Conservation (phyloP, 2,888 invertebrate species). For the Sinopyrophorus schimmeli region DNA sequence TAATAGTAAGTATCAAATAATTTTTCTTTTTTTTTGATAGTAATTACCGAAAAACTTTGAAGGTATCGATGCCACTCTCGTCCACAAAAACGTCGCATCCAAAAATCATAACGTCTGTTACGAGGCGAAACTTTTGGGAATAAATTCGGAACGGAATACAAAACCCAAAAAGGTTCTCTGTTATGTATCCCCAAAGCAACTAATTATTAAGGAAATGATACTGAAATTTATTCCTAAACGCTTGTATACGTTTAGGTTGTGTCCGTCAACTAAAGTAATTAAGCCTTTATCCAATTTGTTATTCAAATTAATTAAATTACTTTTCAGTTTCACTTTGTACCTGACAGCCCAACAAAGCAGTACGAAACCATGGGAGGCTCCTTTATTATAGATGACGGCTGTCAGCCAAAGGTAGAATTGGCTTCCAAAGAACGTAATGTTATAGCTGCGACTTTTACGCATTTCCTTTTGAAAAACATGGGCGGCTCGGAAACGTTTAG, state of each 20-base stretch:
- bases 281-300: background rate
- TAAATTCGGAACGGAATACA: conserved; percentile 61
- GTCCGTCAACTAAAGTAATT: conserved; percentile 88
- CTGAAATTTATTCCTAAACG: conserved; percentile 92
- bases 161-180: conserved; percentile 88
- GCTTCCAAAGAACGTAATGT: conserved; percentile 85
- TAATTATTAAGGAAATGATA: conserved; percentile 91
- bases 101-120: conserved; percentile 86
- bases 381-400: conserved; percentile 88
- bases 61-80: conserved; percentile 80
- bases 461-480: conserved; percentile 89
- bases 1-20: conserved; percentile 68
- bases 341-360: conserved; percentile 59
- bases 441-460: conserved; percentile 90
- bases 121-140: conserved; percentile 75
- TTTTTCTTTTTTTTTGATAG: conserved; percentile 7
- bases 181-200: conserved; percentile 88
- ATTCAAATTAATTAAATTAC: too few relatives aligned
- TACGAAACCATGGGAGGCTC: conserved; percentile 60
- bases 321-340: conserved; percentile 69
- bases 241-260: conserved; percentile 86
- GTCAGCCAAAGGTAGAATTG: conserved; percentile 83
- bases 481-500: conserved; percentile 95
- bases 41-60: conserved; percentile 39
- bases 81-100: conserved; percentile 83